Conservation (phyloP, 2,888 invertebrate genomes). For the Dusona sp. region DNA sequence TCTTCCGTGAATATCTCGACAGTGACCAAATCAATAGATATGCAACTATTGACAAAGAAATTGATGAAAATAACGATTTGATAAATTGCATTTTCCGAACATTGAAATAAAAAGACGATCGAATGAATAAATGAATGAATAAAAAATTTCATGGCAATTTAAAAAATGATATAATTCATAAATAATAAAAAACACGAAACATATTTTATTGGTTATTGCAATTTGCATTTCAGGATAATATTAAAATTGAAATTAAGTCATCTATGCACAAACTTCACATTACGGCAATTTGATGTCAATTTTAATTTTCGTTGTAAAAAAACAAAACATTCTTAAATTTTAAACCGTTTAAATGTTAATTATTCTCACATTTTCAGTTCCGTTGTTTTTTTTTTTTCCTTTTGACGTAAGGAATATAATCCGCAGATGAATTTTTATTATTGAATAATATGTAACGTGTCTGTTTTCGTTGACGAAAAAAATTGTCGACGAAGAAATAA, state of each 20-base stretch:
- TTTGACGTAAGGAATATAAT: neutral
- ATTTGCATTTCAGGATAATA: neutral
- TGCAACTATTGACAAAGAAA: neutral
- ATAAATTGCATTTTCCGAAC: no score
- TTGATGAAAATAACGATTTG: no score
- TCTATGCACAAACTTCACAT: no score
- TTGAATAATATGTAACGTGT: neutral
- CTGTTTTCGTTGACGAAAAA: neutral
- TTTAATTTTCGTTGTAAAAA: neutral
- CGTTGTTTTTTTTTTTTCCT: neutral
- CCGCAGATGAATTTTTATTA: neutral
- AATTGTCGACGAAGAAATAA: neutral
- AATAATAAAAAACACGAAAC: neutral
- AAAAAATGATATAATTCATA: neutral
- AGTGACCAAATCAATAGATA: neutral
- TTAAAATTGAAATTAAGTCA: no score
- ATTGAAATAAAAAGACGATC: no score
- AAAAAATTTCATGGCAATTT: neutral
- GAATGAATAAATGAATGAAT: no score
- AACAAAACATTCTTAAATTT: neutral
- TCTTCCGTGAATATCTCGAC: neutral
- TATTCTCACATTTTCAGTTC: conserved; percentile 30
- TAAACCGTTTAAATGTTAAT: neutral
- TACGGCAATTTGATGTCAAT: no score
- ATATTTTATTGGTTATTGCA: neutral